Conservation (phyloP, 2,113 vertebrate genomes). For the Porphyrio hochstetteri region DNA sequence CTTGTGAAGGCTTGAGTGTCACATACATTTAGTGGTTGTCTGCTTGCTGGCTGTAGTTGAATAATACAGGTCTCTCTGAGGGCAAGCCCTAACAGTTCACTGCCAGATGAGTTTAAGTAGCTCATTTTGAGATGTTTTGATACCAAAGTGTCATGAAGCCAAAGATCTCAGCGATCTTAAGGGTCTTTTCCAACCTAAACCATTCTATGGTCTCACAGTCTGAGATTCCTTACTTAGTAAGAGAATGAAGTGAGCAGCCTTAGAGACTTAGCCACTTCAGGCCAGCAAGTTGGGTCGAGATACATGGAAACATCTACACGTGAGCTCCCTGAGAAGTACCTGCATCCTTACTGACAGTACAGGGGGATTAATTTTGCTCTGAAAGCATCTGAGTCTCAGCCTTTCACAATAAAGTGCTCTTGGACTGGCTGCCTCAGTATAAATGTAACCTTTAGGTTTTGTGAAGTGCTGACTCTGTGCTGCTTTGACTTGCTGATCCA, state of each 20-base stretch:
- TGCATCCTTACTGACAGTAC: too few species aligned
- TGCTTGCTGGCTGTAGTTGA: not conserved
- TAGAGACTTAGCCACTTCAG: not conserved
- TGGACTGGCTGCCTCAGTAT: not conserved
- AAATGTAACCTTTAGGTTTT: not conserved
- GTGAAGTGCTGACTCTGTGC: not conserved
- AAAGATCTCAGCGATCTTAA: not conserved
- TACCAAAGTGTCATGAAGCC: not conserved
- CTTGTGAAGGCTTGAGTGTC: not conserved
- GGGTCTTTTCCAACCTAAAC: too few species aligned
- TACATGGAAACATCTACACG: not conserved
- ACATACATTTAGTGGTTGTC: not conserved
- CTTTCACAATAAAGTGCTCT: not conserved
- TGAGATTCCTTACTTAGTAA: not conserved
- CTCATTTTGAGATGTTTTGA: not conserved
- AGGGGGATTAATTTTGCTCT: not conserved
- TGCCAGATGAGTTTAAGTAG: not conserved
- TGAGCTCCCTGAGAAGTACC: not conserved
- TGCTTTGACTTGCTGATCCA: not conserved
- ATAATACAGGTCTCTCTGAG: not conserved
- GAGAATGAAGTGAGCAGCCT: not conserved
- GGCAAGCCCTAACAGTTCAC: not conserved
- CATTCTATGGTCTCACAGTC: too few species aligned
- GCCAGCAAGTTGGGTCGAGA: not conserved
- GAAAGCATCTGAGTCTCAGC: not conserved